Conservation (phyloP, 1,140 invertebrate genomes). For the Ceratosolen solmsi region DNA sequence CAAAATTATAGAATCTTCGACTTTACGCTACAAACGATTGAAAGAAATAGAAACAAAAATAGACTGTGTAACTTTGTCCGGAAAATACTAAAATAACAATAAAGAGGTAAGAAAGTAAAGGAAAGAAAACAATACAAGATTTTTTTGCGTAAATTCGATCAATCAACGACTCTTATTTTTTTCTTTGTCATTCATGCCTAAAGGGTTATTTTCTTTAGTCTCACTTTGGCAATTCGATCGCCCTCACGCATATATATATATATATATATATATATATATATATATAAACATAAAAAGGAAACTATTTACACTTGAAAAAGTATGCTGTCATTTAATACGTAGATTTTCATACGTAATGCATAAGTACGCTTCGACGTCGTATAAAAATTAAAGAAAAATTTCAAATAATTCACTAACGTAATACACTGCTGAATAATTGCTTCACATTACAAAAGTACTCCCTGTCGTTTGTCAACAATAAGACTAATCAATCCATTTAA, state of each 20-base stretch:
- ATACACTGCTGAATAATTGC: conserved; percentile 36
- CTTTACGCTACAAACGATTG: conserved; percentile 29
- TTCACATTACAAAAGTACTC: conserved; percentile 47
- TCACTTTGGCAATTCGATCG: conserved; percentile 45
- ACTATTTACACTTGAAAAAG: conserved; percentile 49
- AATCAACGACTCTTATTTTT: conserved; percentile 12
- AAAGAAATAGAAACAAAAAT: not conserved
- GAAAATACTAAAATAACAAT: conserved; percentile 24
- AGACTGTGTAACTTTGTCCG: not conserved
- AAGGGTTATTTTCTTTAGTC: conserved; percentile 31
- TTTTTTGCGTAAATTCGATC: conserved; percentile 23
- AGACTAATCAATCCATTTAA: conserved; percentile 15
- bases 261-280: no score
- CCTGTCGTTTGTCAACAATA: conserved; percentile 36
- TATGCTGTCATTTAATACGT: conserved; percentile 34
- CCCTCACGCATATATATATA: conserved; percentile 3
- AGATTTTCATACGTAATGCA: conserved; percentile 9
- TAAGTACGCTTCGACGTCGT: conserved; percentile 9
- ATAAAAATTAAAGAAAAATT: conserved; percentile 45
- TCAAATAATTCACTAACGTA: conserved; percentile 26
- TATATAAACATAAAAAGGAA: conserved; percentile 45
- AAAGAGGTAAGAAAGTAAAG: not conserved
- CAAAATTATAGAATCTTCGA: not conserved
- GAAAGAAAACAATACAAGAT: conserved; percentile 8
- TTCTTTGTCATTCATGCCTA: conserved; percentile 12